Evolutionary conservation across 2,888 invertebrate species (phyloP).

Genomic region (Hirtodrosophila histrioides): DNA sequence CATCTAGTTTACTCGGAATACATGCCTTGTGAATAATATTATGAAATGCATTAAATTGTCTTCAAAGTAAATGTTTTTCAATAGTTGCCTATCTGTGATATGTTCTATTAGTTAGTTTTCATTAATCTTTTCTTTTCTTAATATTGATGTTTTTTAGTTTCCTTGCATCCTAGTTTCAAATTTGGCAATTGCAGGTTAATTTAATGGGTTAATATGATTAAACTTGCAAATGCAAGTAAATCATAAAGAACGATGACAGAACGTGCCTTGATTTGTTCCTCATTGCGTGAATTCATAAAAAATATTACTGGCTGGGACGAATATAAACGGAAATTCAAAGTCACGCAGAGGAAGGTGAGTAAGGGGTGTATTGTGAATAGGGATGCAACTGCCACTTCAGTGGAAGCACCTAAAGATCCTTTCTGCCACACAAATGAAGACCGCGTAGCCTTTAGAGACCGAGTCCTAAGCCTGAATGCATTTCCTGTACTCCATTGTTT

Average conservation of each 20-base stretch:
- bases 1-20: too few species aligned
- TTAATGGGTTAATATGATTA: too few species aligned
- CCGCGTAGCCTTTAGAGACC: conserved; percentile 1
- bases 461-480: conserved; percentile 22
- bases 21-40: too few species aligned
- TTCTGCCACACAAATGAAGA: conserved; percentile 14
- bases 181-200: too few species aligned
- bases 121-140: too few species aligned
- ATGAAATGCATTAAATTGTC: too few species aligned
- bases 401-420: conserved; percentile 13
- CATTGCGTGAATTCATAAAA: conserved; percentile 28
- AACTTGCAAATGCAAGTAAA: too few species aligned
- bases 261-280: not conserved
- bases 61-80: too few species aligned
- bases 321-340: conserved; percentile 17
- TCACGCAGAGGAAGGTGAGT: conserved; percentile 6
- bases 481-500: conserved; percentile 44
- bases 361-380: not conserved
- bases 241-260: not conserved
- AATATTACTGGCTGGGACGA: conserved; percentile 15
- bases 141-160: too few species aligned
- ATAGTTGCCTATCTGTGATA: too few species aligned
- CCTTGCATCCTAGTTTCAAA: too few species aligned
- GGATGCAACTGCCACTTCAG: conserved; percentile 17
- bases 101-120: too few species aligned